A percentile compares a stretch with the other conserved stretches of the same genome.
These are phyloP conservation scores for Alethe diademata DNA, from an alignment of 2,113 vertebrate genomes.

Conservation along the genomic window DNA sequence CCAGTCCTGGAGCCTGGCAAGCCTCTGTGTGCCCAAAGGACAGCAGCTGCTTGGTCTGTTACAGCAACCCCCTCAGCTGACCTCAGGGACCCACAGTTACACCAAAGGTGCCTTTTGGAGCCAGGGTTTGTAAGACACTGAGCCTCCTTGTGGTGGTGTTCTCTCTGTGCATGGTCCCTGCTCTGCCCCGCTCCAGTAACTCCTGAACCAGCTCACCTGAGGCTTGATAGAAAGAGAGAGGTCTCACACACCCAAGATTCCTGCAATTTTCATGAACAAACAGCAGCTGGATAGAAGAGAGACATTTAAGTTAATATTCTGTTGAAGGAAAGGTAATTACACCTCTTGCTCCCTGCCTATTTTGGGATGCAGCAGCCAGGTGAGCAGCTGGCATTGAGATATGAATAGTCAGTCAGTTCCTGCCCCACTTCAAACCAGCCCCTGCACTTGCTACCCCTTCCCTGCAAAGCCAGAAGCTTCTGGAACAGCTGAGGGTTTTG, in stretches of 20 bases:
- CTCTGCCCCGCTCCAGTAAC: neutral
- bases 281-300: neutral
- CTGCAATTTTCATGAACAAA: neutral
- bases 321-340: neutral
- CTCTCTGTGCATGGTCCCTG: neutral
- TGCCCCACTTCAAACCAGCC: neutral
- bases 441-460: neutral
- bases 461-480: neutral
- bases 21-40: neutral
- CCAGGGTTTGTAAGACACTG: neutral
- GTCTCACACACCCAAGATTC: neutral
- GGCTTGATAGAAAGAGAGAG: neutral
- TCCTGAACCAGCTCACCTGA: neutral
- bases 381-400: constrained; percentile 7
- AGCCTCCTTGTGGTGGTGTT: neutral
- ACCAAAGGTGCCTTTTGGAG: neutral
- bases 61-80: neutral
- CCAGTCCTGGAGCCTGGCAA: neutral
- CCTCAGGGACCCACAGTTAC: neutral
- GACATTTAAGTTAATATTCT: constrained; percentile 14
- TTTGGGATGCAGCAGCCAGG: neutral
- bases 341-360: neutral
- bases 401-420: neutral
- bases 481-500: neutral
- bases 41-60: neutral